Percentiles rank a stretch among this genome's conserved stretches.
These are phyloP conservation scores for Herminia tarsipennalis DNA, from an alignment of 2,888 invertebrate genomes.

Conservation along the genomic window DNA sequence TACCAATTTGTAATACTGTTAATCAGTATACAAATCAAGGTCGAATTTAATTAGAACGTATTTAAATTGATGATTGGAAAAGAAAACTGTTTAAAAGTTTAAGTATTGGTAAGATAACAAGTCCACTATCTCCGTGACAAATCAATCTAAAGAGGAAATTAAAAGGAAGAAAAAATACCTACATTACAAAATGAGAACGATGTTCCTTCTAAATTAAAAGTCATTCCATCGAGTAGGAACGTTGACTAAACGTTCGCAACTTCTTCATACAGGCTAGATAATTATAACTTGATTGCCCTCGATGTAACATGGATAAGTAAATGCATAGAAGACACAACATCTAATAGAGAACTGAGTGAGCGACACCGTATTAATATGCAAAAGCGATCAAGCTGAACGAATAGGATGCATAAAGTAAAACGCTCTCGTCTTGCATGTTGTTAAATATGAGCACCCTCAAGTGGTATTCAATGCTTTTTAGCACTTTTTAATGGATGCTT, in stretches of 20 bases:
- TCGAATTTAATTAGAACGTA: too few relatives aligned
- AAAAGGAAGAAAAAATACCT: too few relatives aligned
- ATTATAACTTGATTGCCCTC: constrained; percentile 8
- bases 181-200: too few relatives aligned
- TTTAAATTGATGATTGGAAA: too few relatives aligned
- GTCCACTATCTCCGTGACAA: too few relatives aligned
- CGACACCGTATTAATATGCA: constrained; percentile 65
- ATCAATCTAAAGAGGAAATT: too few relatives aligned
- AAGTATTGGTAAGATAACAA: too few relatives aligned
- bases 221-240: too few relatives aligned
- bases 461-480: constrained; percentile 24
- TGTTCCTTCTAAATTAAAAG: too few relatives aligned
- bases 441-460: constrained; percentile 29
- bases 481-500: constrained; percentile 30
- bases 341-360: constrained; percentile 29
- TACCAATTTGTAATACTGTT: too few relatives aligned
- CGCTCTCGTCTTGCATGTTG: constrained; percentile 36
- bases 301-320: constrained; percentile 1
- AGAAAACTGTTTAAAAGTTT: too few relatives aligned
- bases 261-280: neutral
- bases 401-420: constrained; percentile 58
- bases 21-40: too few relatives aligned
- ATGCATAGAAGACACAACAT: constrained; percentile 10
- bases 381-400: constrained; percentile 61
- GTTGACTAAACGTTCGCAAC: neutral